Percentiles rank a stretch among this genome's conserved stretches.
These are phyloP conservation scores for Asteroscopus sphinx DNA, from an alignment of 2,888 invertebrate species.

Conservation along the genomic window DNA sequence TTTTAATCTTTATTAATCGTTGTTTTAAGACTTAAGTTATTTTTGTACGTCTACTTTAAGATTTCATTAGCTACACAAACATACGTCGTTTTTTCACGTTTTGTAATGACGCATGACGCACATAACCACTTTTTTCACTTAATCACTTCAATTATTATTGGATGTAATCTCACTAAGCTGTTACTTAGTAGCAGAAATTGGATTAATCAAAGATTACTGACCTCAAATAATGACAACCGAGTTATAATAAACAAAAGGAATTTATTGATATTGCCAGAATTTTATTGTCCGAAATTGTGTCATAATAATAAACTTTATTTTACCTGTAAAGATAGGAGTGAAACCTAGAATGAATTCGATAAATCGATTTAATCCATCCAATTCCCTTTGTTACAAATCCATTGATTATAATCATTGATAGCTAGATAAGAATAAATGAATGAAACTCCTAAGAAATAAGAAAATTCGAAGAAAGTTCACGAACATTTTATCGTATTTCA, in stretches of 20 bases:
- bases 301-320: conserved; percentile 20
- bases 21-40: too few relatives aligned
- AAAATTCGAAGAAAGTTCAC: conserved; percentile 12
- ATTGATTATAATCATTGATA: conserved; percentile 33
- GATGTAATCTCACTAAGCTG: too few relatives aligned
- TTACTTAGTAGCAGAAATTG: too few relatives aligned
- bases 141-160: not conserved
- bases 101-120: conserved; percentile 27
- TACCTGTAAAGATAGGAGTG: conserved; percentile 6
- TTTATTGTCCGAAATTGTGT: conserved; percentile 1
- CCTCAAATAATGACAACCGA: too few relatives aligned
- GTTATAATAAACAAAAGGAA: not conserved
- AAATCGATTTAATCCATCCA: too few relatives aligned
- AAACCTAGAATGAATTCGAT: not conserved
- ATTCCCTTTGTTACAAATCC: not conserved
- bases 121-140: conserved; percentile 11
- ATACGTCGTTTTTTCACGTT: conserved; percentile 11
- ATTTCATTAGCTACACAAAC: not conserved
- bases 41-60: too few relatives aligned
- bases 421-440: conserved; percentile 13
- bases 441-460: conserved; percentile 7
- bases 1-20: too few relatives aligned
- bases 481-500: conserved; percentile 21
- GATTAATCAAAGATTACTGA: too few relatives aligned
- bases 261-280: not conserved